Conservation (phyloP, 2,113 vertebrate species). For the Stegostoma tigrinum region DNA sequence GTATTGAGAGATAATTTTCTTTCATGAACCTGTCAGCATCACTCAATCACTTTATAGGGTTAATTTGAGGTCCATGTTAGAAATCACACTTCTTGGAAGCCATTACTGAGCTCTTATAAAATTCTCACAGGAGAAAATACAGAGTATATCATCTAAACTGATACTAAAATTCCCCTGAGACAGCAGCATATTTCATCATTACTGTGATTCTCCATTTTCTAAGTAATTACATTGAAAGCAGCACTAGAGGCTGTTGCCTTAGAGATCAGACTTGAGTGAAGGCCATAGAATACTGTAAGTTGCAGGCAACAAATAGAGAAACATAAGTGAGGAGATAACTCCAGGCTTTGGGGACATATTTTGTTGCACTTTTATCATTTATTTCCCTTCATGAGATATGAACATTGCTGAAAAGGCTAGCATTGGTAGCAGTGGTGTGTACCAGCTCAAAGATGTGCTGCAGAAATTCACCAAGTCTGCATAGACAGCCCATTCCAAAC, state of each 20-base stretch:
- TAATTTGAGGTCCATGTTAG: background rate
- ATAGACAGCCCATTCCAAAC: no score
- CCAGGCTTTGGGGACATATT: background rate
- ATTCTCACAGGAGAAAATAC: background rate
- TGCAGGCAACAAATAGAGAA: background rate
- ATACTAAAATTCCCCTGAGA: background rate
- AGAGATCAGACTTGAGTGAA: background rate
- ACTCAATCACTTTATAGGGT: background rate
- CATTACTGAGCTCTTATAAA: background rate
- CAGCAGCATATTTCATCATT: background rate
- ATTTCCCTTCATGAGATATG: background rate
- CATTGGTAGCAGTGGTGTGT: background rate
- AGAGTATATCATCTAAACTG: background rate
- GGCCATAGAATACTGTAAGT: background rate
- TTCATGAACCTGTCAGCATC: no score
- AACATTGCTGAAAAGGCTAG: background rate
- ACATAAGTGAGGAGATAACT: background rate
- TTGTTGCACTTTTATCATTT: background rate
- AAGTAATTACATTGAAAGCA: slow-evolving; percentile 6
- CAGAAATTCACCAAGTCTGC: background rate
- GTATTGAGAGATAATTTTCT: background rate
- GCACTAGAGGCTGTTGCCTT: background rate
- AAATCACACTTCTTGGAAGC: background rate
- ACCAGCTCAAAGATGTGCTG: background rate
- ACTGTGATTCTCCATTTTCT: background rate